Evolutionary conservation across 2,797 vertebrate species (phyloP).

Genomic region (Malurus leucopterus): DNA sequence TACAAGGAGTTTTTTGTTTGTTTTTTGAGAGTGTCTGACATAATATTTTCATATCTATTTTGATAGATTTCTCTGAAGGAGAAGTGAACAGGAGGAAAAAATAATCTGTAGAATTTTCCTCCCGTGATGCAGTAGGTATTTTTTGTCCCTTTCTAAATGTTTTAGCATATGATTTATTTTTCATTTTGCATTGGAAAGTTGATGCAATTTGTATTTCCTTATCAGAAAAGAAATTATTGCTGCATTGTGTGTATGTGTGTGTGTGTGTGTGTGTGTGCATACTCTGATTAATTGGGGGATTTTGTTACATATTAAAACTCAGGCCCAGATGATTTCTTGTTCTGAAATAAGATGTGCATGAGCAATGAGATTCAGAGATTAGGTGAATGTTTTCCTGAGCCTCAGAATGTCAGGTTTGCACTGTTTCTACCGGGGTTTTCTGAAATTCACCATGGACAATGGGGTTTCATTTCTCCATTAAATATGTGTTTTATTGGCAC

Average conservation of each 20-base stretch:
- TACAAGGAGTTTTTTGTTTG: not conserved
- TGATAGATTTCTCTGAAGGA: not conserved
- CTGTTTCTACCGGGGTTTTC: not conserved
- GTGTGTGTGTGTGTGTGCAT: no score
- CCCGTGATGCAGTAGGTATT: rapidly evolving
- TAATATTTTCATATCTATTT: not conserved
- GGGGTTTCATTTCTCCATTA: not conserved
- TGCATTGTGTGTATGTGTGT: not conserved
- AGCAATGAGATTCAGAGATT: not conserved
- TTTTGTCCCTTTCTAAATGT: not conserved
- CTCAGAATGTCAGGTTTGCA: not conserved
- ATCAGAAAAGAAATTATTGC: not conserved
- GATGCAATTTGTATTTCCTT: not conserved
- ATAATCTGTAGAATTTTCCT: not conserved
- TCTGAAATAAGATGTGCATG: not conserved
- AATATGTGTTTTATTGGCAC: rapidly evolving
- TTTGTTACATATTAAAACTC: not conserved
- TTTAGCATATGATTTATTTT: not conserved
- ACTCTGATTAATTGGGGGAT: not conserved
- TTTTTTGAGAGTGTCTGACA: not conserved
- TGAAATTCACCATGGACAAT: not conserved
- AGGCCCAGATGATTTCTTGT: not conserved
- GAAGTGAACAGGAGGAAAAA: not conserved
- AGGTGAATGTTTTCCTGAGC: not conserved
- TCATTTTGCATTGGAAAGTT: not conserved